Evolutionary conservation across 2,888 invertebrate species (phyloP), one percentile per base, ranked within the genome.

Genomic region (Stenotaenia linearis): DNA sequence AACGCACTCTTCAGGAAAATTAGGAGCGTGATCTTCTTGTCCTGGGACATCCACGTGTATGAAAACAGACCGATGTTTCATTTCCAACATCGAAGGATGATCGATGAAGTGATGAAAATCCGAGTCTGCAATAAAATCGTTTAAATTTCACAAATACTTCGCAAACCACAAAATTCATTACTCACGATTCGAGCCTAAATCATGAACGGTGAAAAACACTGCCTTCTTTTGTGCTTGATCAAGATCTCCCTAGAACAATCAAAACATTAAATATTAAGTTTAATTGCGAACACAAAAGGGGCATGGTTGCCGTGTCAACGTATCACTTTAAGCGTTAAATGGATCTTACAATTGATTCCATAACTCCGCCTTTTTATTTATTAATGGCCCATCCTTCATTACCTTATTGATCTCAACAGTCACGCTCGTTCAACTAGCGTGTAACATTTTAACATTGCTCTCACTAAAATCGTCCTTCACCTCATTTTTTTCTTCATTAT

Each of bases 31-130:
- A 86, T 95, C 94, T 84, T 93, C 93, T 85, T 95, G 95, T 0
- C 95, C 94, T 0, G 93, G 93, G 28, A 93, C 91, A 86, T 95
- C 94, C 69, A 96, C 90, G 86, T 95, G 94, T 83, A 95, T 92
- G 88, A 95, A 95, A 84, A 94, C 91, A 78, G 94, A 93, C 35
- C 94, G 89, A 83, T 93, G 92, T 85, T 92, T 92, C 83, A 95
- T 93, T 87, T 93, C 93, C 79, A 89, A 87, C 95, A 95, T 95
- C 82, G 92, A 91, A 15, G 93, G 92, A 85, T 92, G 91, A 85
- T 92, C 91, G 83, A 94, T 92, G 85, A 94, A 95, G 85, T 93
- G 92, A 84, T 92, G 91, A 89, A 94, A 91, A 78, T 93, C 91
- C 80, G 92, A 90, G 86, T 95, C 95, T 95, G 32, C 23, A 4